phyloP scores from a whole-genome alignment of 2,888 invertebrate genomes.

The Thyatira batis region DNA sequence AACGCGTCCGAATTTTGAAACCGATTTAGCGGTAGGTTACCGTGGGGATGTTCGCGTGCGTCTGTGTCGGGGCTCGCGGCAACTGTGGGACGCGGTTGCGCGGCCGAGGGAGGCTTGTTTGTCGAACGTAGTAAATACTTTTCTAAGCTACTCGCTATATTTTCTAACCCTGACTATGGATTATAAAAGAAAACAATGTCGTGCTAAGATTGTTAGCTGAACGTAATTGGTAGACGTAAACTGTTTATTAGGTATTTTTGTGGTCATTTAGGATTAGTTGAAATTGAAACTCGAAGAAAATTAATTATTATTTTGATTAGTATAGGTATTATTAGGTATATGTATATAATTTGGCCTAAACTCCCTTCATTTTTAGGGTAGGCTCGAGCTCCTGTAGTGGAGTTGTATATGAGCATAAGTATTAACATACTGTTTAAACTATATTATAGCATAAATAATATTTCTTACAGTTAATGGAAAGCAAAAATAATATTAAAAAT shows the following conservation, averaged over 20 bases:
- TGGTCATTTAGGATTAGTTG: too few relatives aligned
- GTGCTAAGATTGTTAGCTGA: neutral
- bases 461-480: too few relatives aligned
- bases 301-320: too few relatives aligned
- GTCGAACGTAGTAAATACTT: conserved; percentile 15
- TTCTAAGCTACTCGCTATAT: conserved; percentile 10
- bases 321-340: too few relatives aligned
- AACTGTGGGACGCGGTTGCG: conserved; percentile 49
- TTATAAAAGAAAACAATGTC: neutral
- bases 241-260: neutral
- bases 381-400: too few relatives aligned
- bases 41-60: conserved; percentile 45
- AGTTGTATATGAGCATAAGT: too few relatives aligned
- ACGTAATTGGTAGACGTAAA: neutral
- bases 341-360: too few relatives aligned
- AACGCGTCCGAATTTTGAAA: conserved; percentile 28
- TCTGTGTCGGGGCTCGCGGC: conserved; percentile 40
- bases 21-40: conserved; percentile 27
- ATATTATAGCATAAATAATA: too few relatives aligned
- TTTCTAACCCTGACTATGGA: conserved; percentile 14
- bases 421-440: too few relatives aligned
- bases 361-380: too few relatives aligned
- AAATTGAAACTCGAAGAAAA: too few relatives aligned
- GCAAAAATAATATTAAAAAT: too few relatives aligned
- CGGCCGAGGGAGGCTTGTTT: conserved; percentile 23